phyloP scores from a whole-genome alignment of 2,797 vertebrate species.

The Salarias fasciatus region DNA sequence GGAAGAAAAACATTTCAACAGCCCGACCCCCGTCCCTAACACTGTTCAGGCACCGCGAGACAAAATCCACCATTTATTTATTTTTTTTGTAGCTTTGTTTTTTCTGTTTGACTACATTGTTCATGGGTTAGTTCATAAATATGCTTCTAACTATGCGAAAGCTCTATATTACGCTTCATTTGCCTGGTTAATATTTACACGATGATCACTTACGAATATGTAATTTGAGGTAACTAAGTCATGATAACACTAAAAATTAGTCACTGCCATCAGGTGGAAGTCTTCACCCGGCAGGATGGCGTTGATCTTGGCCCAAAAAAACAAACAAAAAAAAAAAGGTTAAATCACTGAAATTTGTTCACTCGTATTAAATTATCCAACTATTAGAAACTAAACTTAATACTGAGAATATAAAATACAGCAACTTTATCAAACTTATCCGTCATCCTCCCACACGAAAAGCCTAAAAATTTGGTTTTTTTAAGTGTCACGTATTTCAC shows the following conservation, averaged over 20 bases:
- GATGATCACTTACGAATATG: constrained; percentile 57
- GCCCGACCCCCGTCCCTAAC: constrained; percentile 54
- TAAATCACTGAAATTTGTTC: constrained; percentile 36
- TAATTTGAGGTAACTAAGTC: constrained; percentile 64
- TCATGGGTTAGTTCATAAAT: constrained; percentile 78
- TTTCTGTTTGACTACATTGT: constrained; percentile 54
- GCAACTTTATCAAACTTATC: constrained; percentile 33
- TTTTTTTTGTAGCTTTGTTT: constrained; percentile 40
- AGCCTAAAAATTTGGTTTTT: constrained; percentile 18
- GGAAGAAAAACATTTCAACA: constrained; percentile 10
- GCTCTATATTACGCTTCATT: constrained; percentile 63
- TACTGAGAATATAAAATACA: constrained; percentile 33
- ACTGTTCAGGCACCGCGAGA: constrained; percentile 70
- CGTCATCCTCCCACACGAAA: neutral
- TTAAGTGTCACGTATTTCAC: no score
- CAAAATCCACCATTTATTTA: constrained; percentile 37
- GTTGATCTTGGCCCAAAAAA: constrained; percentile 26
- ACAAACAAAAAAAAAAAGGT: no score
- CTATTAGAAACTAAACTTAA: constrained; percentile 6
- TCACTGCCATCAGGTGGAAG: constrained; percentile 37
- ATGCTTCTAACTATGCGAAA: constrained; percentile 71
- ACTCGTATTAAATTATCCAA: constrained; percentile 38
- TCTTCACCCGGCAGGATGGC: constrained; percentile 27
- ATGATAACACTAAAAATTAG: constrained; percentile 56
- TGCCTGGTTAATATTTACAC: constrained; percentile 75